Evolutionary conservation across 1,140 invertebrate genomes (phyloP), one percentile per base, ranked within the genome.

Genomic region (Solenopsis fugax): DNA sequence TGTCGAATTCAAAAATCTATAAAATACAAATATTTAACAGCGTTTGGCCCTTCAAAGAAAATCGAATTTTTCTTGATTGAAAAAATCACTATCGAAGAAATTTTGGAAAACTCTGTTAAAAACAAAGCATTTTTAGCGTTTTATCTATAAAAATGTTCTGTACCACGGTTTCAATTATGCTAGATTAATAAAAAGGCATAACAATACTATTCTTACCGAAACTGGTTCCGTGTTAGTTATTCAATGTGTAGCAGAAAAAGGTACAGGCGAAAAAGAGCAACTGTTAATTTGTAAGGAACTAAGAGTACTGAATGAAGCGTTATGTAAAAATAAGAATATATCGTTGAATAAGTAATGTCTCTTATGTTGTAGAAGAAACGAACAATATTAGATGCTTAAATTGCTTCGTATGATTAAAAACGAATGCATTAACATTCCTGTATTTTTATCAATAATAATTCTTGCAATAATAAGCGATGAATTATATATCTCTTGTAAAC

Each of bases 401-500:
- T 62, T 62, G 1, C 7, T 4, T 21, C 13, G 0, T 62, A 4
- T 7, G 29, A 62, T 62, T 60, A 62, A 62, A 62, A 29, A 34
- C 0, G 37, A 64, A 64, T 64, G 60, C 10, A 37, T 64, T 37
- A 37, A 64, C 2, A 64, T 64, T 64, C 12, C 60, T 24, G 56
- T 18, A 12, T 60, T 18, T 60, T 29, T 7, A 24, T 24, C 21
- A 24, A 24, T 21, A 24, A 21, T n/a, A 24, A 41, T 41, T 41
- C 3, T 60, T 24, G 9, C 24, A 10, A 18, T 64, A 64, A 37
- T 16, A 64, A 64, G 29, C 29, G 13, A 64, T 64, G 24, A 5
- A 64, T 64, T n/a, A n/a, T 9, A 64, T 64, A 64, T 24, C 58
- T 62, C 24, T 64, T 64, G 29, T n/a, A n/a, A n/a, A n/a, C n/a